Evolutionary conservation across 2,888 invertebrate genomes (phyloP), one percentile per base, ranked within the genome.

Genomic region (Hypomecis punctinalis): DNA sequence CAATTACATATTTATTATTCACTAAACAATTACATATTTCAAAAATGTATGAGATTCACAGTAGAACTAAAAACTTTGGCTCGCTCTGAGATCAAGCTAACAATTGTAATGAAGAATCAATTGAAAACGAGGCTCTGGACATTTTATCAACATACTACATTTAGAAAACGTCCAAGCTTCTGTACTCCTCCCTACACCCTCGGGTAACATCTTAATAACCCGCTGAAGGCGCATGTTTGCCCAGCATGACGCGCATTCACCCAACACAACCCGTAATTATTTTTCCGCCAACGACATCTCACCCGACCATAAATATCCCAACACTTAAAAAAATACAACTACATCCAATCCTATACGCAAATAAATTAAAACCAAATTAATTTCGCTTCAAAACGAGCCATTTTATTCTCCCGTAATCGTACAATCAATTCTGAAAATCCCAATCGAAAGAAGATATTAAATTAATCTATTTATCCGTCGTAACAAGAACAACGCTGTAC

Each of bases 171-270:
- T 13, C 36, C 37, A 43, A 63, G 45, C 40, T 53, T 8, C 11
- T 8, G 23, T 52, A 52, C 58, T 59, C 55, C 61, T 61, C 61
- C 43, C 23, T 51, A 23, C 63, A 45, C 45, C 51, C 74, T 70
- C 73, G 75, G 74, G 80, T 84, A 87, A 92, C 90, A 86, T 90
- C 91, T 91, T 90, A 90, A 90, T 91, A 90, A 84, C 82, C 83
- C 81, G 81, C 74, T 83, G 86, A 87, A 81, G 84, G 88, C 74
- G 80, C 85, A 70, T 90, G 91, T 92, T 87, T 77, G 81, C 91
- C 46, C 93, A 92, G 92, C 92, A 88, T 89, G 92, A 88, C 83
- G 88, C 77, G 79, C 74, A 75, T 77, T 80, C 75, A 76, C 77
- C 79, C 73, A 86, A 83, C 81, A 83, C 82, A 82, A 61, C 70